Conservation (phyloP, 37 sponge, comb jelly and placozoan species). For the Hexactinellida sp. region DNA sequence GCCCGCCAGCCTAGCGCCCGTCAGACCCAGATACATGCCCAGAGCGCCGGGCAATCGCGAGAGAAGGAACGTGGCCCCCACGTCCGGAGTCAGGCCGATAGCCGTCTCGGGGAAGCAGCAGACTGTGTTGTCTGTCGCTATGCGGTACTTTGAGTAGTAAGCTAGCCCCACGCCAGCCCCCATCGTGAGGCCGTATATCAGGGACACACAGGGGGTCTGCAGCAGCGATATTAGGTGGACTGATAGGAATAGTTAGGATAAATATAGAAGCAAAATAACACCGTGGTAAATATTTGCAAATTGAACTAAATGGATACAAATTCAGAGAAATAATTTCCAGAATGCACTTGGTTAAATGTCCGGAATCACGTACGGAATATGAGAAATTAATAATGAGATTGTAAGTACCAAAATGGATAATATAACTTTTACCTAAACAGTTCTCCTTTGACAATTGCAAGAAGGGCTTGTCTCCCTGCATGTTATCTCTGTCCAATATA, state of each 20-base stretch:
- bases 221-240: background rate
- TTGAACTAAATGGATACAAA: no score
- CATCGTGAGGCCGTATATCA: background rate
- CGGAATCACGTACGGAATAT: no score
- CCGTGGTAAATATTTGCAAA: no score
- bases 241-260: background rate
- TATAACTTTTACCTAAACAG: background rate
- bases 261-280: no score
- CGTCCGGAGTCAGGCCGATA: background rate
- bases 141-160: background rate
- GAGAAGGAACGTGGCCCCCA: background rate
- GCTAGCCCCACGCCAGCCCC: background rate
- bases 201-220: background rate
- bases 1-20: background rate
- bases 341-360: no score
- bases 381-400: no score
- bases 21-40: slow-evolving; percentile 3
- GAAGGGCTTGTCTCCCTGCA: background rate
- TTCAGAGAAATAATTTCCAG: no score
- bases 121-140: background rate
- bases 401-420: no score
- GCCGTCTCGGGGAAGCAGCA: background rate
- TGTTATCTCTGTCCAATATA: background rate
- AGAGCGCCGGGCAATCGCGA: background rate
- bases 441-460: background rate